Evolutionary conservation across 2,888 invertebrate genomes (phyloP).

Genomic region (Eulithis prunata): DNA sequence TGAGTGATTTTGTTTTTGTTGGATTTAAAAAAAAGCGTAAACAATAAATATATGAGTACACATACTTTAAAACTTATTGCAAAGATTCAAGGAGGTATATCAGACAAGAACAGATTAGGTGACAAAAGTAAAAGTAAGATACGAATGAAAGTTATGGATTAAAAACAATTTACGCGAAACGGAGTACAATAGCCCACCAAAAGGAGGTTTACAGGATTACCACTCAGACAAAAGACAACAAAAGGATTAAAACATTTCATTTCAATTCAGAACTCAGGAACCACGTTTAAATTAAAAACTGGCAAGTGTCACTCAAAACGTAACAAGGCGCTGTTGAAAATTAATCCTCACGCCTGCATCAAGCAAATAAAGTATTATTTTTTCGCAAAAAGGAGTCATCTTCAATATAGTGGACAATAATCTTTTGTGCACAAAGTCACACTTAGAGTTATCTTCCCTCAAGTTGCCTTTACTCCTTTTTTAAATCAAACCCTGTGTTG

Average conservation of each 20-base stretch:
- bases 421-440: constrained; percentile 75
- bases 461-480: constrained; percentile 44
- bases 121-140: constrained; percentile 48
- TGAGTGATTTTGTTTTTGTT: neutral
- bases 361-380: constrained; percentile 60
- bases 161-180: constrained; percentile 60
- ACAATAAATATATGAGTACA: neutral
- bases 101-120: constrained; percentile 48
- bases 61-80: constrained; percentile 4
- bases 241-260: constrained; percentile 62
- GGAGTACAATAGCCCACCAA: constrained; percentile 54
- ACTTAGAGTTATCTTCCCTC: constrained; percentile 79
- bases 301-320: constrained; percentile 70
- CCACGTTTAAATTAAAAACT: constrained; percentile 62
- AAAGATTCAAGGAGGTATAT: constrained; percentile 23
- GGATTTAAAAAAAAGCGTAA: neutral
- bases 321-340: constrained; percentile 69
- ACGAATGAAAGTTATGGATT: constrained; percentile 51
- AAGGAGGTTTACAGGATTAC: constrained; percentile 61
- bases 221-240: constrained; percentile 58
- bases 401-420: constrained; percentile 68
- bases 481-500: constrained; percentile 48
- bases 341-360: constrained; percentile 62
- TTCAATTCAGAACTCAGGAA: constrained; percentile 58
- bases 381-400: constrained; percentile 62